Base-by-base conservation (phyloP, 2,888 invertebrate genomes). In the Seira ritae region DNA sequence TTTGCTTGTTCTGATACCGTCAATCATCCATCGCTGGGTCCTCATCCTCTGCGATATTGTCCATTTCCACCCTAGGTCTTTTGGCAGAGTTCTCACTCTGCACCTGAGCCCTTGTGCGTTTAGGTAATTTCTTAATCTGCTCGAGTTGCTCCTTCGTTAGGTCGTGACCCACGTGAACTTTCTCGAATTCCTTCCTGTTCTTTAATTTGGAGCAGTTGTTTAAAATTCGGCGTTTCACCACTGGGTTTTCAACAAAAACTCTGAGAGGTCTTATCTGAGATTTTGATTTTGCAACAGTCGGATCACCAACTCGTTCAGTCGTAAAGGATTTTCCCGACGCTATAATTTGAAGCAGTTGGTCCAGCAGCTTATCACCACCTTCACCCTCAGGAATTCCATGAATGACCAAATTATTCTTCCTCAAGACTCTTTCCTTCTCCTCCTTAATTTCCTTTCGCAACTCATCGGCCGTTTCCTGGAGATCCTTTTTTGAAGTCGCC, bases 1-100 rank as follows among this genome's bases (percentile, higher is more conserved):
- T n/a, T n/a, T n/a, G n/a, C n/a, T n/a, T n/a, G n/a, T n/a, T n/a
- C n/a, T n/a, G n/a, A n/a, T n/a, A n/a, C n/a, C n/a, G n/a, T n/a
- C n/a, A n/a, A n/a, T 60, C 6, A 6, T 60, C 62, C 20, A 31
- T 0, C 6, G 31, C 62, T 19, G 4, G 0, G 1, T 72, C 62
- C 10, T 72, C 72, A n/a, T n/a, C n/a, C n/a, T n/a, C n/a, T n/a
- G 31, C 17, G 1, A 72, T 23, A 20, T 62, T 50, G 10, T 72
- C 62, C 17, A 62, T 62, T 1, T 62, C 31, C 3, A 62, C 72
- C 17, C 19, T 6, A 0, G 62, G 10, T 31, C 62, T n/a, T n/a
- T n/a, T n/a, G n/a, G n/a, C n/a, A n/a, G n/a, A n/a, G n/a, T n/a
- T n/a, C n/a, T n/a, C n/a, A n/a, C n/a, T n/a, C n/a, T n/a, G n/a